Evolutionary conservation across 2,797 vertebrate genomes (phyloP), one percentile per base, ranked within the genome.

Genomic region (Trachurus trachurus): DNA sequence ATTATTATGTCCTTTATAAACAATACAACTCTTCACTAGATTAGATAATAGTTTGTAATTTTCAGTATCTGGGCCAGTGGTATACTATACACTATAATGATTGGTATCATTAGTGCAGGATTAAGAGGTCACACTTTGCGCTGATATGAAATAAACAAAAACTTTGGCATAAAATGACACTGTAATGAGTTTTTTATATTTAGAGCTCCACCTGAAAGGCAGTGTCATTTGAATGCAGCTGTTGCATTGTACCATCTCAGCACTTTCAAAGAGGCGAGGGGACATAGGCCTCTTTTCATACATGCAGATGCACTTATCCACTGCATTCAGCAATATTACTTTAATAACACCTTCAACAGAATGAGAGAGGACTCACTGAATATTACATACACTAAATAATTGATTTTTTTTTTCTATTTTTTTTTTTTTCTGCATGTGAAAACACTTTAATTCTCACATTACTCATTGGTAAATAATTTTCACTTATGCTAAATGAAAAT

Each of bases 261-360:
- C 0, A 2, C 59, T 81, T 76, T 86, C 34, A 71, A 29, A 63
- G 50, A 66, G 50, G 10, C 8, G 29, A 66, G 53, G 2, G 22
- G 49, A 9, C 63, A 21, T 3, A 1, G 56, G 22, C 19, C 40
- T 74, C 56, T 63, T 73, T 85, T 82, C 70, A 83, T 65, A 66
- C 62, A 74, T 71, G 61, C 57, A 83, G 47, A 75, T 67, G 17
- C 76, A 62, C 61, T 53, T 37, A 81, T 47, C 65, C 34, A 54
- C 45, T 62, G 22, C 73, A 72, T 66, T 76, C 49, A 75, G 13
- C 44, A 26, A 82, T 71, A 79, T 59, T 72, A 44, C 76, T 80
- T 37, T 37, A 37, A 37, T 37, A 86, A 80, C 53, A 76, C 34
- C 15, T 68, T 73, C 9, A 40, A 37, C 60, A 9, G 61, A 77